These are phyloP conservation scores for Melanocharis versteri DNA, from an alignment of 2,113 vertebrate genomes.

Conservation along the genomic window DNA sequence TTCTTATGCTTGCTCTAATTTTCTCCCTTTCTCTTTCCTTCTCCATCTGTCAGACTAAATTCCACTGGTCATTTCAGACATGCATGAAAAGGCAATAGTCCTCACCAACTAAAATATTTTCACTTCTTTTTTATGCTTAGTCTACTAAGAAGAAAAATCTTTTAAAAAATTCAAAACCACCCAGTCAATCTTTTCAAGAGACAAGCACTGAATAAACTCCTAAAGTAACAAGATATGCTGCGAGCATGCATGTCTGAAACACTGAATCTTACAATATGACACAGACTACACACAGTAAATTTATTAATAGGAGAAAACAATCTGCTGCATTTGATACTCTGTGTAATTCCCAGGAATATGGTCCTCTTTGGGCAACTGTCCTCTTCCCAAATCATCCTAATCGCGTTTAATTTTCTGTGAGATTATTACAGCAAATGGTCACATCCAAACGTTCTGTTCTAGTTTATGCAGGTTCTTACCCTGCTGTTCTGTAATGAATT, in stretches of 20 bases:
- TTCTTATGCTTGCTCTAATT: neutral
- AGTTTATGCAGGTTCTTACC: neutral
- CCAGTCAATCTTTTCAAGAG: neutral
- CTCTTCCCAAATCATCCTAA: neutral
- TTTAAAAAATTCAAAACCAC: neutral
- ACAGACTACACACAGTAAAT: neutral
- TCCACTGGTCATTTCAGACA: slow-evolving; percentile 23
- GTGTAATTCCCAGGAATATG: neutral
- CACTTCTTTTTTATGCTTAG: neutral
- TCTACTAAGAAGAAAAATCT: neutral
- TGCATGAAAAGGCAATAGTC: neutral
- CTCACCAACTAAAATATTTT: slow-evolving; percentile 6
- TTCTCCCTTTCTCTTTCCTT: neutral
- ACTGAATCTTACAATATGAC: neutral
- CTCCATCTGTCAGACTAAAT: neutral
- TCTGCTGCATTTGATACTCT: neutral
- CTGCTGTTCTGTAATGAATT: neutral
- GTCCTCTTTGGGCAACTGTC: neutral
- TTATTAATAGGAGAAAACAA: neutral
- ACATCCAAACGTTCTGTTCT: neutral
- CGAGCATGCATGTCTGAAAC: neutral
- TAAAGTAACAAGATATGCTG: neutral
- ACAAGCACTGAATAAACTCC: neutral
- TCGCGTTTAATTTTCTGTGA: neutral
- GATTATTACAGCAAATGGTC: slow-evolving; percentile 9